These are phyloP conservation scores for Xestia xanthographa DNA, from an alignment of 2,888 invertebrate species.

Conservation along the genomic window DNA sequence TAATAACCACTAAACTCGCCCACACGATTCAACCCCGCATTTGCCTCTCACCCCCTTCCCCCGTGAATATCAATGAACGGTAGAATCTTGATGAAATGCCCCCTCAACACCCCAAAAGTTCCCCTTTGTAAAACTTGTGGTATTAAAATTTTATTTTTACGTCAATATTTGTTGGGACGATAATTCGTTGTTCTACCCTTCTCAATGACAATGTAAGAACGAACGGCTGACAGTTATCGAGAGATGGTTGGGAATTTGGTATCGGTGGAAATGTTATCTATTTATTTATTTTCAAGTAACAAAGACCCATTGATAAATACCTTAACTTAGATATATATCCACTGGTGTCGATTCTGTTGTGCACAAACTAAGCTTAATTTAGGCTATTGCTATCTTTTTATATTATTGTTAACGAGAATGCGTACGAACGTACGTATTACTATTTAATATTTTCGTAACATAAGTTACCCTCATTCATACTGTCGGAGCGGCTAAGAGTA, in stretches of 20 bases:
- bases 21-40: constrained; percentile 11
- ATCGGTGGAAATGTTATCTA: background rate
- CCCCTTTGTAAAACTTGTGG: constrained; percentile 34
- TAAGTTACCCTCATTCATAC: background rate
- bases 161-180: constrained; percentile 39
- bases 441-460: constrained; percentile 11
- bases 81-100: background rate
- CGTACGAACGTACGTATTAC: too few relatives aligned
- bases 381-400: too few relatives aligned
- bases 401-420: too few relatives aligned
- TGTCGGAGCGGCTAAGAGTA: constrained; percentile 5
- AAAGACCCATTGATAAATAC: too few relatives aligned
- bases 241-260: background rate
- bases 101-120: constrained; percentile 9
- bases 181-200: constrained; percentile 41
- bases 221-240: constrained; percentile 17
- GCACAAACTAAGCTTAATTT: too few relatives aligned
- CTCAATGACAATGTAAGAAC: constrained; percentile 19
- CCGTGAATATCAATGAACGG: constrained; percentile 45
- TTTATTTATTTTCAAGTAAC: too few relatives aligned
- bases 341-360: too few relatives aligned
- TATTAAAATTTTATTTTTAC: constrained; percentile 48
- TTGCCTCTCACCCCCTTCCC: background rate
- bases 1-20: constrained; percentile 15
- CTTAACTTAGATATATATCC: background rate